phyloP scores from a whole-genome alignment of 2,888 invertebrate species.

The Thalpophila matura region DNA sequence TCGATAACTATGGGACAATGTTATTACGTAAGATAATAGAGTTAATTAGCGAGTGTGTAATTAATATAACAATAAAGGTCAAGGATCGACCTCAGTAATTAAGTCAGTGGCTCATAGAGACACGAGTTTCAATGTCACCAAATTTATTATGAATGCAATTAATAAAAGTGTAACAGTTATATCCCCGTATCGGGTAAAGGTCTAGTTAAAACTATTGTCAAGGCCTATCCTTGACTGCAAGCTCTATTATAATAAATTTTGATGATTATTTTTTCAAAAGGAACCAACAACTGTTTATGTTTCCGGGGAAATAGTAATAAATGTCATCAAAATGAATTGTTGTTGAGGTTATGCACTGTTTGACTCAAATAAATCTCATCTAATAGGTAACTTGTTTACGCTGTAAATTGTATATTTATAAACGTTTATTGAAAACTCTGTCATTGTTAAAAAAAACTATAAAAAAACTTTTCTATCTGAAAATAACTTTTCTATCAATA shows the following conservation, averaged over 20 bases:
- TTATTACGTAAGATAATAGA: conserved; percentile 29
- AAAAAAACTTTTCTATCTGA: too few relatives aligned
- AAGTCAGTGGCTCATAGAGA: conserved; percentile 43
- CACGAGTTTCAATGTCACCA: conserved; percentile 47
- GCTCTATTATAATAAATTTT: conserved; percentile 9
- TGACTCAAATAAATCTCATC: conserved; percentile 8
- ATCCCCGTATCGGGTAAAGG: conserved; percentile 50
- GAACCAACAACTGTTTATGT: background rate
- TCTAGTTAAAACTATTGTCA: conserved; percentile 49
- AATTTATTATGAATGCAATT: conserved; percentile 46
- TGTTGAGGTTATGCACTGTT: background rate
- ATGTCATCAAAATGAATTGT: conserved; percentile 26
- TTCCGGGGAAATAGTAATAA: conserved; percentile 32
- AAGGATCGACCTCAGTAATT: conserved; percentile 50
- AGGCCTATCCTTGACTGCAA: conserved; percentile 33
- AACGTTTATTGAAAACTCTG: background rate
- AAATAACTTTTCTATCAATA: too few relatives aligned
- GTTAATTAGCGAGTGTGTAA: conserved; percentile 41
- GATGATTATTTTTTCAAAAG: conserved; percentile 17
- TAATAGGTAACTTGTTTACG: conserved; percentile 1
- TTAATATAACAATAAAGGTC: conserved; percentile 60
- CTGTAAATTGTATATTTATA: background rate
- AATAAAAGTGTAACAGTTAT: conserved; percentile 53
- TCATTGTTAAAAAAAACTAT: too few relatives aligned
- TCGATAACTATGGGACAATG: conserved; percentile 19